A percentile compares a stretch with the other conserved stretches of the same genome.
These are phyloP conservation scores for Tokudaia tokunoshimensis DNA, from an alignment of 2,797 vertebrate species.

Conservation along the genomic window DNA sequence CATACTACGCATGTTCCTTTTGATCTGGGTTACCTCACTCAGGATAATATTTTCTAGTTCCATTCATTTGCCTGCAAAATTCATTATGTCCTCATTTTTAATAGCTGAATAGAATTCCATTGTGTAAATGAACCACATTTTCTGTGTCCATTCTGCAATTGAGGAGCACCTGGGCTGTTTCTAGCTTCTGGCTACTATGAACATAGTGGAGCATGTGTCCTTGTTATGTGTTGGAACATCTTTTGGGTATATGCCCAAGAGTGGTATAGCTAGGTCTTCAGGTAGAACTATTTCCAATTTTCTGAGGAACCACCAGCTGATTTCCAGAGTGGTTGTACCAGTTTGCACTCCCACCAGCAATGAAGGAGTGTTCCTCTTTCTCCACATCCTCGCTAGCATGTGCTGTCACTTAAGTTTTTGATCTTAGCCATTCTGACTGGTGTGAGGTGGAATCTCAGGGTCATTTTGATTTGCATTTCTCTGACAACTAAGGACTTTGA, in stretches of 20 bases:
- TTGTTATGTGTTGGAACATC: background rate
- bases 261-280: background rate
- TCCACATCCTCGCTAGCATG: background rate
- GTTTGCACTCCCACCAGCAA: background rate
- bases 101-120: background rate
- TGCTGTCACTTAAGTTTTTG: background rate
- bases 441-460: background rate
- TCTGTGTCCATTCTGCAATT: background rate
- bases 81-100: background rate
- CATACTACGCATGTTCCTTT: background rate
- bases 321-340: background rate
- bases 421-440: background rate
- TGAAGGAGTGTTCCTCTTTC: background rate
- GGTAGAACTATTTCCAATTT: background rate
- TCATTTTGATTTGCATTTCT: background rate
- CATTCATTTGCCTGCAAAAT: background rate
- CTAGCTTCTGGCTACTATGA: background rate
- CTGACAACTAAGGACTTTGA: background rate
- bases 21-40: background rate
- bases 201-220: background rate
- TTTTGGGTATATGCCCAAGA: background rate
- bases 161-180: background rate
- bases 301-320: background rate
- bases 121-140: background rate
- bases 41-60: too few relatives aligned